Conservation (phyloP, 2,797 vertebrate genomes). For the Calcarius lapponicus region DNA sequence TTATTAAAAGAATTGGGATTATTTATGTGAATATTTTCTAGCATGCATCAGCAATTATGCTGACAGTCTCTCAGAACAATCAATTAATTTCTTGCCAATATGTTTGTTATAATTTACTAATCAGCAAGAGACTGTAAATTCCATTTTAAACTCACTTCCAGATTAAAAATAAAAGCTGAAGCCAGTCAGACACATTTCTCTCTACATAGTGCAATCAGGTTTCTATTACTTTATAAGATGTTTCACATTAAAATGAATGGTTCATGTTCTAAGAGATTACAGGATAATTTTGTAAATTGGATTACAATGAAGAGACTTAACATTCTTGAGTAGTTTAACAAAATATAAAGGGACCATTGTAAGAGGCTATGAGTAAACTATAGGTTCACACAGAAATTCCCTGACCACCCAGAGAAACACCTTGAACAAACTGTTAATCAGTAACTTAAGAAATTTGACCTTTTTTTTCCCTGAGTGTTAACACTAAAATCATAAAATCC, state of each 20-base stretch:
- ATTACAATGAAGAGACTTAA: slow-evolving; percentile 23
- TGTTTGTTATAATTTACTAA: neutral
- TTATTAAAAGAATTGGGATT: neutral
- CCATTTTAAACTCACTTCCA: neutral
- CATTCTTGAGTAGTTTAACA: neutral
- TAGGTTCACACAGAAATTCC: neutral
- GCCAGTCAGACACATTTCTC: neutral
- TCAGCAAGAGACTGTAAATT: neutral
- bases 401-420: neutral
- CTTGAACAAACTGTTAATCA: neutral
- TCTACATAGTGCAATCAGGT: neutral
- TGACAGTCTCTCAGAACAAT: neutral
- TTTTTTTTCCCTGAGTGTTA: neutral
- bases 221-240: neutral
- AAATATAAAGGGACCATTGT: neutral
- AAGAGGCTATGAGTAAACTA: neutral
- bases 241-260: neutral
- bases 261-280: slow-evolving; percentile 1
- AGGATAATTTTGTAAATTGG: slow-evolving; percentile 36
- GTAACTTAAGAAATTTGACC: neutral
- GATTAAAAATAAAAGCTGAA: neutral
- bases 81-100: neutral
- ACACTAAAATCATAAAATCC: neutral
- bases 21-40: neutral
- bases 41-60: neutral